A percentile compares a stretch with the other conserved stretches of the same genome.
Evolutionary conservation across 2,113 vertebrate species (phyloP).

Genomic region (Gracilinanus agilis): DNA sequence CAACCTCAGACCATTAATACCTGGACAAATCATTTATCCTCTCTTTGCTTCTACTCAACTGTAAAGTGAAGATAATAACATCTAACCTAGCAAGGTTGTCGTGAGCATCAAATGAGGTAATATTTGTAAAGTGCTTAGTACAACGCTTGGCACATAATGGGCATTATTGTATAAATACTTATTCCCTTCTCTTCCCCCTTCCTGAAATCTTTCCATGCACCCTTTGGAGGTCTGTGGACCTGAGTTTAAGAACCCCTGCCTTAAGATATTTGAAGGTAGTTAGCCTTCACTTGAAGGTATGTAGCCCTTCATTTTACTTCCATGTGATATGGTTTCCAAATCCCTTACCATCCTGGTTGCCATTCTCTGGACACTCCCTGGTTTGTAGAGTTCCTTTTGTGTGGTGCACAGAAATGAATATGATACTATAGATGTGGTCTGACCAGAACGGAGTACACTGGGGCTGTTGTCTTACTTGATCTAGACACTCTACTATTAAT

Average conservation of each 20-base stretch:
- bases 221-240: background rate
- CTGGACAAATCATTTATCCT: background rate
- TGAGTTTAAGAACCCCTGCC: background rate
- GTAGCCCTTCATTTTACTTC: background rate
- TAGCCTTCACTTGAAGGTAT: too few relatives aligned
- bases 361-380: background rate
- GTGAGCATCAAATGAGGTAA: background rate
- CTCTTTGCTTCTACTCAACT: background rate
- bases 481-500: background rate
- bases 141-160: background rate
- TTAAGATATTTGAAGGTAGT: background rate
- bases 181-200: background rate
- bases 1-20: too few relatives aligned
- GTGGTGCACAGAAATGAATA: background rate
- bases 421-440: background rate
- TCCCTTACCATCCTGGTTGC: background rate
- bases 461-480: background rate
- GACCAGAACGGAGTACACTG: background rate
- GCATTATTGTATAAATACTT: background rate
- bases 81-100: background rate
- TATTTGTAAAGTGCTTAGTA: background rate
- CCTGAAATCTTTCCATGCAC: background rate
- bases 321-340: background rate
- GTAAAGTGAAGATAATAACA: background rate
- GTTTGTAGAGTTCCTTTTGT: background rate